phyloP scores from a whole-genome alignment of 2,797 vertebrate species.

The Tamandua tetradactyla region DNA sequence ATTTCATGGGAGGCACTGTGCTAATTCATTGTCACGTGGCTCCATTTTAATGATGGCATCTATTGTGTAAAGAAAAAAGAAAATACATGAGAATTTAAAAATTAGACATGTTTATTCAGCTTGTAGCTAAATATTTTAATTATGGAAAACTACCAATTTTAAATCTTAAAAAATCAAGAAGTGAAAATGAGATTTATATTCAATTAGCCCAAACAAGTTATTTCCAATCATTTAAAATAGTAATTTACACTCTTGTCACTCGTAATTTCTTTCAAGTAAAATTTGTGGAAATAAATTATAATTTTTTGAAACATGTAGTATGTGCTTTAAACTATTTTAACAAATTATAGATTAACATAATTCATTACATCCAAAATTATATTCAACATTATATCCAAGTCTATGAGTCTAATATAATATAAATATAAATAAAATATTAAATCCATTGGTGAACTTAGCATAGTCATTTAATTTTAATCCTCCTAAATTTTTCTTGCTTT shows the following conservation, averaged over 20 bases:
- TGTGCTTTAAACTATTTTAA: constrained; percentile 14
- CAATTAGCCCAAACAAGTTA: neutral
- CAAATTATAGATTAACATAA: neutral
- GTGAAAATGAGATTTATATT: constrained; percentile 6
- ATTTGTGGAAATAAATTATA: neutral
- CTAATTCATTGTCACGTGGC: constrained; percentile 26
- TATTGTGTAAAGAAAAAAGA: neutral
- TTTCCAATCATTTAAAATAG: constrained; percentile 24
- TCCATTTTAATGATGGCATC: neutral
- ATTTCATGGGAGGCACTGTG: neutral
- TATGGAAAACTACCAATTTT: neutral
- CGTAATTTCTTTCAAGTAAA: neutral
- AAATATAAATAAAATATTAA: constrained; percentile 37
- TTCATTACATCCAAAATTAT: constrained; percentile 23
- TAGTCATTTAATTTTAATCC: neutral
- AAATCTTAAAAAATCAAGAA: constrained; percentile 40
- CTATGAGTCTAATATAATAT: constrained; percentile 1
- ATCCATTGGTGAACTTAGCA: neutral
- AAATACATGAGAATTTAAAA: neutral
- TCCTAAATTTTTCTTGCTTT: constrained; percentile 23
- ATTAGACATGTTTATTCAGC: neutral
- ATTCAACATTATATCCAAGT: constrained; percentile 16
- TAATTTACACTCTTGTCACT: neutral
- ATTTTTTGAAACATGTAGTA: neutral
- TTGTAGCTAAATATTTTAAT: neutral